Evolutionary conservation across 2,113 vertebrate species (phyloP).

Genomic region (Atractosteus spatula): DNA sequence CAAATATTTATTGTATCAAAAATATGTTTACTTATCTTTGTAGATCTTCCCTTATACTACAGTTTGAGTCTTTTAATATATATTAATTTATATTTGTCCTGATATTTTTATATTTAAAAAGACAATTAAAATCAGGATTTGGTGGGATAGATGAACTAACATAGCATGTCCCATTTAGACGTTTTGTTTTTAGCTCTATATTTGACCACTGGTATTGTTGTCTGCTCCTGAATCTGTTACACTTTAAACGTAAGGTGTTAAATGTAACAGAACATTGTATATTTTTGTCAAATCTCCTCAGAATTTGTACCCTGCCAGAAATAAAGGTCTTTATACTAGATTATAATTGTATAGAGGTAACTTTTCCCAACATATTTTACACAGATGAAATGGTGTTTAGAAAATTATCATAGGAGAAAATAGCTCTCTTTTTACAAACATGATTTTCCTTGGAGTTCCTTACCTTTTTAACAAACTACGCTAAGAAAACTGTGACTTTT

Average conservation of each 20-base stretch:
- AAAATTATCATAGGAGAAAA: conserved; percentile 74
- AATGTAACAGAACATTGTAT: conserved; percentile 72
- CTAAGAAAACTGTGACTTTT: conserved; percentile 87
- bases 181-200: conserved; percentile 55
- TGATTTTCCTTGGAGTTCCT: conserved; percentile 58
- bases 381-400: conserved; percentile 72
- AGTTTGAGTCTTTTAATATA: conserved; percentile 97
- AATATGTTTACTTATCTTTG: conserved; percentile 90
- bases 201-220: conserved; percentile 68
- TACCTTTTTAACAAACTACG: conserved; percentile 80
- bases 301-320: conserved; percentile 76
- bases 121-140: conserved; percentile 75
- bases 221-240: conserved; percentile 58
- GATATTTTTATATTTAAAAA: conserved; percentile 93
- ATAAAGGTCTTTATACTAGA: conserved; percentile 74
- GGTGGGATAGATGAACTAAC: conserved; percentile 86
- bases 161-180: conserved; percentile 78
- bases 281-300: conserved; percentile 78
- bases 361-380: conserved; percentile 63
- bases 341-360: conserved; percentile 69
- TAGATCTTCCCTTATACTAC: conserved; percentile 85
- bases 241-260: conserved; percentile 79
- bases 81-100: conserved; percentile 99
- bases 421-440: conserved; percentile 78
- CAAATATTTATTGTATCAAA: conserved; percentile 99